A percentile compares a stretch with the other conserved stretches of the same genome.
Conservation (phyloP, 2,888 invertebrate genomes). For the Dascillus cervinus region DNA sequence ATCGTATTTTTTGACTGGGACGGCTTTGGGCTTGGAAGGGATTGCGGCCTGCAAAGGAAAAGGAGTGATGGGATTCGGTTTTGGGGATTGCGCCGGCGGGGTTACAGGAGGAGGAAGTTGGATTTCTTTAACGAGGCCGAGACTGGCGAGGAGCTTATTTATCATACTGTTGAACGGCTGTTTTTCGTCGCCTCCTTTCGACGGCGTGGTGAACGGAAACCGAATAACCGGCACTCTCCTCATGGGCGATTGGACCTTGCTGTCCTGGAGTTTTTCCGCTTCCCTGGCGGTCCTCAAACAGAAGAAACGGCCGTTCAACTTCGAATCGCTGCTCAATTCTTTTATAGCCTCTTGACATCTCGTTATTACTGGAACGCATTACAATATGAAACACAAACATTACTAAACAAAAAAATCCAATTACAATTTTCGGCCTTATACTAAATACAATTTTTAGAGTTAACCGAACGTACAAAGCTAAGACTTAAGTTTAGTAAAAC, state of each 20-base stretch:
- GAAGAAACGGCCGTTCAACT: slow-evolving; percentile 29
- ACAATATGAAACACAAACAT: neutral
- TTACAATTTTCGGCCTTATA: too few relatives aligned
- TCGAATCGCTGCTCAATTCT: slow-evolving; percentile 27
- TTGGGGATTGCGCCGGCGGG: neutral
- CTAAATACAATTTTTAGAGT: too few relatives aligned
- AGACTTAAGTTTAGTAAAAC: too few relatives aligned
- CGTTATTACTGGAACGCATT: slow-evolving; percentile 36
- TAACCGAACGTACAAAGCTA: too few relatives aligned
- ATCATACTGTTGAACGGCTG: slow-evolving; percentile 12
- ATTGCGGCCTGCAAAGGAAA: neutral
- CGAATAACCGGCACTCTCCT: slow-evolving; percentile 23
- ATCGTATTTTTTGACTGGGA: slow-evolving; percentile 3
- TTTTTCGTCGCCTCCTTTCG: slow-evolving; percentile 16
- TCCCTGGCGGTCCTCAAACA: slow-evolving; percentile 19
- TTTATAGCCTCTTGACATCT: slow-evolving; percentile 40
- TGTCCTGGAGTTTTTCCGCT: slow-evolving; percentile 13
- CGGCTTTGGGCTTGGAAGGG: neutral
- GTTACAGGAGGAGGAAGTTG: neutral
- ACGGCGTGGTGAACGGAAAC: slow-evolving; percentile 22
- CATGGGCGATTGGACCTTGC: slow-evolving; percentile 25
- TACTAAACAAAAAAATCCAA: neutral
- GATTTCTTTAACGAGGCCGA: slow-evolving; percentile 8
- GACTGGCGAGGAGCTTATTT: slow-evolving; percentile 15
- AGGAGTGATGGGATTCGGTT: neutral